Evolutionary conservation across 2,797 vertebrate genomes (phyloP).

Genomic region (Capromys pilorides): DNA sequence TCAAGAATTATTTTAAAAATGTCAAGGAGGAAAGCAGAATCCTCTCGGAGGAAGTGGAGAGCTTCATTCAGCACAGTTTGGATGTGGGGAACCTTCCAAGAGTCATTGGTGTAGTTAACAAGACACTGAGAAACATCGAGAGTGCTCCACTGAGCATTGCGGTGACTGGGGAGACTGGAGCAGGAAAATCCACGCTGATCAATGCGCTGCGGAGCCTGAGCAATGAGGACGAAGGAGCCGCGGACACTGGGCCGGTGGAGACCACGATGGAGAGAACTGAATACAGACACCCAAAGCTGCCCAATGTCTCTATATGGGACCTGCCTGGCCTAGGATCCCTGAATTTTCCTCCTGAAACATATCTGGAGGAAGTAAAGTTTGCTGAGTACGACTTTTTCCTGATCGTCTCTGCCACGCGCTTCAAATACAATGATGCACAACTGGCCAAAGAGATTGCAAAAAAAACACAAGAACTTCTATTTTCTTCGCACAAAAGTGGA

Average conservation of each 20-base stretch:
- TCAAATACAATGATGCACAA: constrained; percentile 77
- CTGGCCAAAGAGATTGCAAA: constrained; percentile 81
- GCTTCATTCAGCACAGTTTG: too few relatives aligned
- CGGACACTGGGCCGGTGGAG: background rate
- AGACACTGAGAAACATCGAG: background rate
- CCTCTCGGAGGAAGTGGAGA: too few relatives aligned
- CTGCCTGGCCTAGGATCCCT: background rate
- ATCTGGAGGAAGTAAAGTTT: background rate
- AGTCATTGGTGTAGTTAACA: background rate
- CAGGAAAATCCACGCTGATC: background rate
- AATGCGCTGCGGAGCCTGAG: background rate
- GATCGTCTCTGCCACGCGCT: constrained; percentile 62
- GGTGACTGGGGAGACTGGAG: background rate
- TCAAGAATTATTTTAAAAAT: too few relatives aligned
- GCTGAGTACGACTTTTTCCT: background rate
- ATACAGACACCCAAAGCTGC: background rate
- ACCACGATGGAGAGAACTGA: background rate
- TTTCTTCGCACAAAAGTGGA: constrained; percentile 85
- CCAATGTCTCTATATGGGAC: background rate
- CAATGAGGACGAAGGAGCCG: background rate
- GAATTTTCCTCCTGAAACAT: background rate
- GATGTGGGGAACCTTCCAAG: background rate
- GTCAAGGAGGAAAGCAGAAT: too few relatives aligned
- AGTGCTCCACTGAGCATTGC: background rate
- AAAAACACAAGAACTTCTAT: constrained; percentile 80